phyloP scores from a whole-genome alignment of 1,140 invertebrate genomes.

The Pseudomyrmex flavicornis region DNA sequence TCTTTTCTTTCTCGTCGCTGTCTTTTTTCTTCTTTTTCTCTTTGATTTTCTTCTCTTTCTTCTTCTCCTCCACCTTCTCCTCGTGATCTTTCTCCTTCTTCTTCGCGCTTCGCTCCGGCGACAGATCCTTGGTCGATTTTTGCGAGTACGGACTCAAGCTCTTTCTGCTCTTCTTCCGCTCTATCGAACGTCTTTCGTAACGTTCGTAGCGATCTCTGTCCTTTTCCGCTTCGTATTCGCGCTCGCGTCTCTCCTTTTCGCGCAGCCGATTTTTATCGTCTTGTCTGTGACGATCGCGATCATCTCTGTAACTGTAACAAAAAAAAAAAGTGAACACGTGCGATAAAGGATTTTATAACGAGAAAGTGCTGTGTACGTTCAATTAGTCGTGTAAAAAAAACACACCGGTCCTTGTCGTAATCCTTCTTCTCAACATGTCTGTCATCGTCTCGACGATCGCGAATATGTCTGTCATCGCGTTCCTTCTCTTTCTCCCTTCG shows the following conservation, averaged over 20 bases:
- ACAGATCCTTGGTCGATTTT: conserved; percentile 79
- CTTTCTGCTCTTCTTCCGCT: conserved; percentile 78
- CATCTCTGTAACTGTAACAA: conserved; percentile 79
- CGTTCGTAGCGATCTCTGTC: conserved; percentile 81
- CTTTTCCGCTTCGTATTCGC: conserved; percentile 70
- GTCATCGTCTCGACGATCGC: conserved; percentile 80
- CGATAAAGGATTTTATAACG: neutral
- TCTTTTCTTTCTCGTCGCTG: conserved; percentile 84
- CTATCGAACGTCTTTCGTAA: conserved; percentile 78
- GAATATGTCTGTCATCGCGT: conserved; percentile 79
- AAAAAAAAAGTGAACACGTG: neutral
- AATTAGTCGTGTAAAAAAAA: neutral
- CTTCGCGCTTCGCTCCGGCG: conserved; percentile 79
- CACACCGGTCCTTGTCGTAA: conserved; percentile 82
- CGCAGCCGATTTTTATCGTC: conserved; percentile 79
- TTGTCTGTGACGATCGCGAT: conserved; percentile 78
- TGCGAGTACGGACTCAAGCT: conserved; percentile 78
- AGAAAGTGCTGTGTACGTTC: no score
- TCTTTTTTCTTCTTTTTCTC: conserved; percentile 86
- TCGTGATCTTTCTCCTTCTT: conserved; percentile 84
- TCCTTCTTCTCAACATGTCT: conserved; percentile 77
- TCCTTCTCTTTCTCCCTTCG: conserved; percentile 80
- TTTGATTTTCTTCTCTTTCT: conserved; percentile 85
- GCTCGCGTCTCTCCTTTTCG: conserved; percentile 75
- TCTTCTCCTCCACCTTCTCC: conserved; percentile 80